phyloP scores from a whole-genome alignment of 2,113 vertebrate species.

The Motacilla alba region DNA sequence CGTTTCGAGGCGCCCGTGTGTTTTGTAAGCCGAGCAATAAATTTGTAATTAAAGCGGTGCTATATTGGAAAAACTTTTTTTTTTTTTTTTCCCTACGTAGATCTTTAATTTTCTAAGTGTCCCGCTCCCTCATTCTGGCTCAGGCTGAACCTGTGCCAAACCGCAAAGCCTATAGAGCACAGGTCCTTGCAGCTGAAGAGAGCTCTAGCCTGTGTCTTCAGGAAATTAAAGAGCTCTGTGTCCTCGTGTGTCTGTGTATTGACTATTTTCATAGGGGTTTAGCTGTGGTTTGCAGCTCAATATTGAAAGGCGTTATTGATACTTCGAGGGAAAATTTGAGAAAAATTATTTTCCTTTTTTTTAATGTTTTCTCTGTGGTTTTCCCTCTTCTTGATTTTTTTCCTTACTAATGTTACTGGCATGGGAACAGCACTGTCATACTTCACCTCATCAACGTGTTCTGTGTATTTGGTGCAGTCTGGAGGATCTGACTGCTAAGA shows the following conservation, averaged over 20 bases:
- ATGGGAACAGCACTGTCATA: neutral
- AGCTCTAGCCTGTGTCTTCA: neutral
- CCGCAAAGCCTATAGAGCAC: neutral
- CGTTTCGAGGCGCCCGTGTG: neutral
- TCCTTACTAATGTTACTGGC: neutral
- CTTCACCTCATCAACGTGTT: neutral
- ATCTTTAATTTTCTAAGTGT: neutral
- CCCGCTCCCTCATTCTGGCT: neutral
- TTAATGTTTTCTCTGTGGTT: neutral
- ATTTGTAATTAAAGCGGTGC: neutral
- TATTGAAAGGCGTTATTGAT: conserved; percentile 8
- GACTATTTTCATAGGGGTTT: neutral
- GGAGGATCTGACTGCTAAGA: neutral
- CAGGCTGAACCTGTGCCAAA: neutral
- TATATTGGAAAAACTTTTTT: neutral
- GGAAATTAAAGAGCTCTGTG: conserved; percentile 18
- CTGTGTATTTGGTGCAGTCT: neutral
- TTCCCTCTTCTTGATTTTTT: neutral
- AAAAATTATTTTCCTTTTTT: neutral
- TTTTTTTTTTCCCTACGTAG: fast-evolving
- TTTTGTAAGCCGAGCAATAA: neutral
- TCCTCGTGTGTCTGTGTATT: neutral
- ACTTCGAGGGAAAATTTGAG: neutral
- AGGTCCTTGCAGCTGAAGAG: conserved; percentile 17
- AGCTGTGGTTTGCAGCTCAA: neutral